These are phyloP conservation scores for Acomys russatus DNA, from an alignment of 2,797 vertebrate species.

Conservation along the genomic window DNA sequence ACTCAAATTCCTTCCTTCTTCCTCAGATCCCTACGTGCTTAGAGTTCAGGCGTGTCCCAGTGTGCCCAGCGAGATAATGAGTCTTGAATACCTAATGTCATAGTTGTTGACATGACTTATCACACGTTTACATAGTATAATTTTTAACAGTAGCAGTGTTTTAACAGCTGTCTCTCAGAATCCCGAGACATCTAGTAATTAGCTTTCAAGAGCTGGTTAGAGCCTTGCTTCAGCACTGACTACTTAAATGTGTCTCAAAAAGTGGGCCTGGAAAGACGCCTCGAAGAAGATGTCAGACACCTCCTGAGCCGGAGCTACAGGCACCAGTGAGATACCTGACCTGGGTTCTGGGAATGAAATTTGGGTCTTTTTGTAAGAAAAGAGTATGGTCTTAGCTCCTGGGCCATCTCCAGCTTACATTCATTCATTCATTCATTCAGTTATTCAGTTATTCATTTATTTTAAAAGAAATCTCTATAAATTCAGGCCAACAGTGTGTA, in stretches of 20 bases:
- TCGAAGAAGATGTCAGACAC: background rate
- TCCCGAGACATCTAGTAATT: conserved; percentile 25
- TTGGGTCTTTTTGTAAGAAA: background rate
- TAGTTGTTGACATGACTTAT: background rate
- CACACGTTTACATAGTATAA: background rate
- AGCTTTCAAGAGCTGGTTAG: background rate
- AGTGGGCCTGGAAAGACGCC: background rate
- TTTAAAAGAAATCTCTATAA: background rate
- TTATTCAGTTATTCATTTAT: background rate
- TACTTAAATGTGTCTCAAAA: background rate
- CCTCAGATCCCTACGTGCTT: background rate
- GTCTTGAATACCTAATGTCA: background rate
- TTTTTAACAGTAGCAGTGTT: conserved; percentile 4
- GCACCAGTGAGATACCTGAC: background rate
- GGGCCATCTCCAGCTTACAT: background rate
- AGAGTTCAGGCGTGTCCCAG: background rate
- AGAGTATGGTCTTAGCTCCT: background rate
- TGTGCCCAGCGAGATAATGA: background rate
- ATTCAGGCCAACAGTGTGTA: background rate
- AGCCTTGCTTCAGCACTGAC: background rate
- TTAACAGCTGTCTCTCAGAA: conserved; percentile 1
- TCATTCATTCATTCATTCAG: background rate
- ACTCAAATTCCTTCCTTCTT: background rate
- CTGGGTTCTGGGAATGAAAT: background rate
- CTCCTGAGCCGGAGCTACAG: background rate